Conservation (phyloP, 2,113 vertebrate species). For the Ahaetulla prasina region DNA sequence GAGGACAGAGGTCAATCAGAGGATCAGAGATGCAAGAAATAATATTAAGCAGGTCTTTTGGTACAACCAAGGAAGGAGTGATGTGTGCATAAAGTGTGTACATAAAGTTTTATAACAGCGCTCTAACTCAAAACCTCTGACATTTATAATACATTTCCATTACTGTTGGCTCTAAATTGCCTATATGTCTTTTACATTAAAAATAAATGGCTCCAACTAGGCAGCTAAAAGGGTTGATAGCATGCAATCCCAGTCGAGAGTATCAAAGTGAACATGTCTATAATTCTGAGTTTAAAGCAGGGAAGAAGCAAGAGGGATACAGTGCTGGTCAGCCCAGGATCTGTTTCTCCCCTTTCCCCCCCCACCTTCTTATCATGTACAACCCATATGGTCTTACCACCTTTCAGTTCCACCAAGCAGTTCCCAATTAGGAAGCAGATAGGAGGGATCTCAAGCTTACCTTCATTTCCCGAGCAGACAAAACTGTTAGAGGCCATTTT, state of each 20-base stretch:
- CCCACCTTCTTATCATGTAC: neutral
- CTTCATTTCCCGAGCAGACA: neutral
- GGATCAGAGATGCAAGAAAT: constrained; percentile 45
- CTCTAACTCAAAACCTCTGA: constrained; percentile 49
- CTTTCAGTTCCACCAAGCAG: neutral
- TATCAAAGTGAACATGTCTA: constrained; percentile 32
- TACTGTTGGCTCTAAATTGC: constrained; percentile 58
- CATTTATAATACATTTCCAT: constrained; percentile 54
- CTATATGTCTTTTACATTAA: constrained; percentile 54
- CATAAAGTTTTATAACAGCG: constrained; percentile 58
- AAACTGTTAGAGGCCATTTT: constrained; percentile 25
- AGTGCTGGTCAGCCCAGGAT: neutral
- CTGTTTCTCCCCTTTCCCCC: neutral
- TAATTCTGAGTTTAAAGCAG: constrained; percentile 34
- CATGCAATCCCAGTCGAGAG: constrained; percentile 39
- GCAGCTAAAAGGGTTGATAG: constrained; percentile 56
- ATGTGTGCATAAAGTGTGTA: constrained; percentile 27
- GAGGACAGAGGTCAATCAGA: constrained; percentile 20
- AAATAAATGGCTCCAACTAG: constrained; percentile 52
- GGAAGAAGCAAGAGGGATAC: constrained; percentile 7
- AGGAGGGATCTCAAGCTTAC: neutral
- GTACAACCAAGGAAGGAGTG: constrained; percentile 26
- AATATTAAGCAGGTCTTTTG: constrained; percentile 49
- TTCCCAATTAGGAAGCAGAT: neutral
- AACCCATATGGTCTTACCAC: neutral